Percentiles rank a stretch among this genome's conserved stretches.
These are phyloP conservation scores for Labeo rohita DNA, from an alignment of 2,113 vertebrate species.

Conservation along the genomic window DNA sequence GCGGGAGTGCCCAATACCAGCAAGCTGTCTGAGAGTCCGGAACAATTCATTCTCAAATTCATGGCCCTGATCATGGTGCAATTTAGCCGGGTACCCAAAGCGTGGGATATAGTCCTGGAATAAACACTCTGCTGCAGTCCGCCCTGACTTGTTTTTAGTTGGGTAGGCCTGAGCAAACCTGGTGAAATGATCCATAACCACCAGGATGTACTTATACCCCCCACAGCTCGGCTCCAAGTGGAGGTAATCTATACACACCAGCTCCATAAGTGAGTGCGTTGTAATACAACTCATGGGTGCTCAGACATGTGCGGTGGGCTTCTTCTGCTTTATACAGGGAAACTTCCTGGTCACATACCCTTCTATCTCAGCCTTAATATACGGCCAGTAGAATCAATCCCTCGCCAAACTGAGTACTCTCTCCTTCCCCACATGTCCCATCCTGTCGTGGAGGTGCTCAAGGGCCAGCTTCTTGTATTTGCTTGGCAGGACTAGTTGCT, in stretches of 20 bases:
- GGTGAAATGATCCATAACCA: too few relatives aligned
- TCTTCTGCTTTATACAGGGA: too few relatives aligned
- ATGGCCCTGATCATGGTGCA: conserved; percentile 13
- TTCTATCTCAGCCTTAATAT: background rate
- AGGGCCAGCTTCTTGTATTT: background rate
- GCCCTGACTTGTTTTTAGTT: too few relatives aligned
- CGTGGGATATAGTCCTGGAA: background rate
- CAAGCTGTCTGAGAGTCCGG: background rate
- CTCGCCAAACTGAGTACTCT: background rate
- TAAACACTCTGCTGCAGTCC: background rate
- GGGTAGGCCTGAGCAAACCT: too few relatives aligned
- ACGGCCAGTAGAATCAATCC: background rate
- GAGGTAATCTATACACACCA: too few relatives aligned
- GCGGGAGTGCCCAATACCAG: background rate
- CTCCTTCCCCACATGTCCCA: background rate
- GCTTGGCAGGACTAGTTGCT: background rate
- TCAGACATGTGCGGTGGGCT: too few relatives aligned
- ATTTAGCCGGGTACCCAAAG: background rate
- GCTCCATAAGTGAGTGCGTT: too few relatives aligned
- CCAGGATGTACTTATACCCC: too few relatives aligned
- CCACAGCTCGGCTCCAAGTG: too few relatives aligned
- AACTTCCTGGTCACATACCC: too few relatives aligned
- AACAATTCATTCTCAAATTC: conserved; percentile 23
- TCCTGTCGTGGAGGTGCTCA: background rate
- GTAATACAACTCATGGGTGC: too few relatives aligned